Evolutionary conservation across 2,888 invertebrate species (phyloP).

Genomic region (Cerastis leucographa): DNA sequence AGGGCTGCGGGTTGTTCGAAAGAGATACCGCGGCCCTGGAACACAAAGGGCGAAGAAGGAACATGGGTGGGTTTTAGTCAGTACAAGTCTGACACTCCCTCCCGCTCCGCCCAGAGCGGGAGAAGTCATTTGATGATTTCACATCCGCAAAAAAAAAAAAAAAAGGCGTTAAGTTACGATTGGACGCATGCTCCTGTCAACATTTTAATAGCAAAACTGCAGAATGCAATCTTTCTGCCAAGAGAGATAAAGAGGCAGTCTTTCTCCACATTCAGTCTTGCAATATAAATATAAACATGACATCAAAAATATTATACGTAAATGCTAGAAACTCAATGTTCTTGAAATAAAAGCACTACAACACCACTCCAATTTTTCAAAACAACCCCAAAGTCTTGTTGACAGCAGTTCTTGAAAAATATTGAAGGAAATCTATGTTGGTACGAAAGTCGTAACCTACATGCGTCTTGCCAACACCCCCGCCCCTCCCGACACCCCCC

Average conservation of each 20-base stretch:
- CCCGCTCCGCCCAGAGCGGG: too few species aligned
- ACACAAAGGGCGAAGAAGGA: too few species aligned
- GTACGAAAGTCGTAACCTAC: constrained; percentile 64
- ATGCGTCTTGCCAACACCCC: constrained; percentile 60
- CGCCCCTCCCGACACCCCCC: constrained; percentile 61
- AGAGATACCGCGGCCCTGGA: too few species aligned
- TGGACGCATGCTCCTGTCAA: not conserved
- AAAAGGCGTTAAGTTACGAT: too few species aligned
- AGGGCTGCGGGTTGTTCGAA: too few species aligned
- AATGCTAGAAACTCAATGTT: not conserved
- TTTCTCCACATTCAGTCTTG: not conserved
- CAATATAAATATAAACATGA: not conserved
- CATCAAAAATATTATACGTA: not conserved
- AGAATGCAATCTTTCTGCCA: not conserved
- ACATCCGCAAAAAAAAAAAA: too few species aligned
- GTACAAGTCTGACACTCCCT: too few species aligned
- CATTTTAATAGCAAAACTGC: not conserved
- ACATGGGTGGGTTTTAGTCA: too few species aligned
- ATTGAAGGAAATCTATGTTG: constrained; percentile 60
- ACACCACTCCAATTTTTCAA: constrained; percentile 6
- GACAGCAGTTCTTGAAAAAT: constrained; percentile 62
- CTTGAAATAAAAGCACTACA: not conserved
- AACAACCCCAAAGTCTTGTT: constrained; percentile 19
- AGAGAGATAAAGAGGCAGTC: not conserved
- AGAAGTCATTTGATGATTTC: too few species aligned